Percentiles rank a stretch among this genome's conserved stretches.
These are phyloP conservation scores for Mus spicilegus DNA, from an alignment of 2,113 vertebrate genomes.

Conservation along the genomic window DNA sequence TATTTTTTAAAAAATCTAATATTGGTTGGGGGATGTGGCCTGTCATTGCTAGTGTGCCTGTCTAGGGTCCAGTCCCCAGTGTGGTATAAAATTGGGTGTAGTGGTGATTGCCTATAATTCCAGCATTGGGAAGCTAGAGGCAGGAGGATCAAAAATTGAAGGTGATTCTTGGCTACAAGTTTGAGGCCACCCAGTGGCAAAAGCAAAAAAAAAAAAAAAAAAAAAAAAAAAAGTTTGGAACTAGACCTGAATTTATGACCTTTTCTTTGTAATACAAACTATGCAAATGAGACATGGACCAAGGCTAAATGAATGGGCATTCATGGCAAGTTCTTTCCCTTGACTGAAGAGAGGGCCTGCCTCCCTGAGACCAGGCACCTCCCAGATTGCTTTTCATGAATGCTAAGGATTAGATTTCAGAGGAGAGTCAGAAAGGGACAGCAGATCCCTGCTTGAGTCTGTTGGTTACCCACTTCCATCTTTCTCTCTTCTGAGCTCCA, in stretches of 20 bases:
- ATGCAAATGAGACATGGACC: background rate
- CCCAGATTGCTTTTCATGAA: background rate
- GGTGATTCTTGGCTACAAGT: background rate
- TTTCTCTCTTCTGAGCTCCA: background rate
- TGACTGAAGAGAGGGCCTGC: background rate
- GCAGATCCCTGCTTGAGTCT: background rate
- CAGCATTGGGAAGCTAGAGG: background rate
- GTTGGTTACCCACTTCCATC: background rate
- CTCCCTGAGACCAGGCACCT: background rate
- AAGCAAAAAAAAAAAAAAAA: background rate
- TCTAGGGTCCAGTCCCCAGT: background rate
- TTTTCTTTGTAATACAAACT: conserved; percentile 54
- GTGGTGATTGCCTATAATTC: background rate
- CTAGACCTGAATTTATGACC: background rate
- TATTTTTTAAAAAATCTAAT: background rate
- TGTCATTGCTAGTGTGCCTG: background rate
- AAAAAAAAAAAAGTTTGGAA: background rate
- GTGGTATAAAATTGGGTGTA: background rate
- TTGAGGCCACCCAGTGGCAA: background rate
- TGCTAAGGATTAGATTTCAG: background rate
- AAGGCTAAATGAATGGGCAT: background rate
- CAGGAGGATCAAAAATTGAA: background rate
- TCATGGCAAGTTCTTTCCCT: background rate
- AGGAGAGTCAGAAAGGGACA: background rate
- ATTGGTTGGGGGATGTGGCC: background rate